phyloP scores from a whole-genome alignment of 2,888 invertebrate species.

The Celastrina argiolus region DNA sequence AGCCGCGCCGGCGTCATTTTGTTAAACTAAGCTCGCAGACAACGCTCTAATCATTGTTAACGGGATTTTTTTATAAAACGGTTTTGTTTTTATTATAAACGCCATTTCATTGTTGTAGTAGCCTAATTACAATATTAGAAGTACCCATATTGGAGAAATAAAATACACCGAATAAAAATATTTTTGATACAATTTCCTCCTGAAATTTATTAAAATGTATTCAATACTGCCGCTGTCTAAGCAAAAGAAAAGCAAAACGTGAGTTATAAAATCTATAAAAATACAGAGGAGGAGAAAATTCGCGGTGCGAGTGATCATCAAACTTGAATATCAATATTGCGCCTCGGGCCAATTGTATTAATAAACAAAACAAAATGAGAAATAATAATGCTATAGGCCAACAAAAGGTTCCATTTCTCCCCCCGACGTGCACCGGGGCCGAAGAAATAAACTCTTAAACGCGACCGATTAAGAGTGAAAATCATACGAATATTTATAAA shows the following conservation, averaged over 20 bases:
- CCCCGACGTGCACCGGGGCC: conserved; percentile 62
- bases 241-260: conserved; percentile 54
- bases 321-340: conserved; percentile 79
- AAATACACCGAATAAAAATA: conserved; percentile 21
- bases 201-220: conserved; percentile 35
- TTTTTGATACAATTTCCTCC: conserved; percentile 17
- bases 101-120: background rate
- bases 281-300: conserved; percentile 66
- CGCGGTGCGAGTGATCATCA: conserved; percentile 72
- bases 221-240: conserved; percentile 43
- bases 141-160: background rate
- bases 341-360: conserved; percentile 78
- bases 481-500: conserved; percentile 56
- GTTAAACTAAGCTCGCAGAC: background rate
- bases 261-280: conserved; percentile 69
- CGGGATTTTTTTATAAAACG: background rate
- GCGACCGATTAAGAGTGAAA: conserved; percentile 58
- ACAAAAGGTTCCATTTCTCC: conserved; percentile 78
- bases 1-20: background rate
- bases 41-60: background rate
- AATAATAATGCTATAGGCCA: conserved; percentile 78
- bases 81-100: background rate
- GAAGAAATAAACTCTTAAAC: conserved; percentile 59
- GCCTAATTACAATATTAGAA: background rate
- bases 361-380: conserved; percentile 79